These are phyloP conservation scores for Nemoura dubitans DNA, from an alignment of 2,888 invertebrate species.

Conservation along the genomic window DNA sequence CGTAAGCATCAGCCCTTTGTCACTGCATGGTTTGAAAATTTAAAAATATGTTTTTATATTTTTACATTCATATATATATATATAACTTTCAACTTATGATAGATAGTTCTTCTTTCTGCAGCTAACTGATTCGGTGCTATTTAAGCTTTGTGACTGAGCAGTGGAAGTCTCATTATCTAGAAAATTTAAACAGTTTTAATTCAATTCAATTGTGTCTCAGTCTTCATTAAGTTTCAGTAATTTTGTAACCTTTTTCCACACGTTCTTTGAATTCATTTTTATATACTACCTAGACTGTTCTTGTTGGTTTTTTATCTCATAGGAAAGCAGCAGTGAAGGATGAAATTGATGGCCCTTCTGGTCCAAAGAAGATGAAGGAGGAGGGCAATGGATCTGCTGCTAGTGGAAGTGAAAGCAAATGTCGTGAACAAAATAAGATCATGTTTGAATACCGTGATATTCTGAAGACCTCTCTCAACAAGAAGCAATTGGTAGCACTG, in stretches of 20 bases:
- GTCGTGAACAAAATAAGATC: conserved; percentile 77
- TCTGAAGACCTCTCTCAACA: conserved; percentile 67
- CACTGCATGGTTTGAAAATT: too few relatives aligned
- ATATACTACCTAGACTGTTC: too few relatives aligned
- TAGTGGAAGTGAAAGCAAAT: conserved; percentile 66
- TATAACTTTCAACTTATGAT: too few relatives aligned
- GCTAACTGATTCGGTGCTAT: too few relatives aligned
- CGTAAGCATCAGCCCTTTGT: conserved; percentile 23
- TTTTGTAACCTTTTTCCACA: conserved; percentile 19
- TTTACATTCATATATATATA: too few relatives aligned
- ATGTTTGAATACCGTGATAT: conserved; percentile 74
- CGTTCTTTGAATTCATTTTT: not conserved
- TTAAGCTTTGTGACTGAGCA: too few relatives aligned
- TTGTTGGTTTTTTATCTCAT: not conserved
- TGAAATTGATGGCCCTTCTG: conserved; percentile 66
- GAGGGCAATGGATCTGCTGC: conserved; percentile 61
- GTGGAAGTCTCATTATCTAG: too few relatives aligned
- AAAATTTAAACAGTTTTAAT: too few relatives aligned
- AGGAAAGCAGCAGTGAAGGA: conserved; percentile 55
- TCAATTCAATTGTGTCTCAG: conserved; percentile 1
- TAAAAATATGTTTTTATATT: too few relatives aligned
- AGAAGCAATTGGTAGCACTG: conserved; percentile 69
- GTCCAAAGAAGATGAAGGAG: conserved; percentile 74
- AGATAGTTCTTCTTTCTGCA: too few relatives aligned
- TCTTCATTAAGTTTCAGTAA: too few relatives aligned